Evolutionary conservation across 2,888 invertebrate genomes (phyloP), one percentile per base, ranked within the genome.

Genomic region (Drosophila hamatofila): DNA sequence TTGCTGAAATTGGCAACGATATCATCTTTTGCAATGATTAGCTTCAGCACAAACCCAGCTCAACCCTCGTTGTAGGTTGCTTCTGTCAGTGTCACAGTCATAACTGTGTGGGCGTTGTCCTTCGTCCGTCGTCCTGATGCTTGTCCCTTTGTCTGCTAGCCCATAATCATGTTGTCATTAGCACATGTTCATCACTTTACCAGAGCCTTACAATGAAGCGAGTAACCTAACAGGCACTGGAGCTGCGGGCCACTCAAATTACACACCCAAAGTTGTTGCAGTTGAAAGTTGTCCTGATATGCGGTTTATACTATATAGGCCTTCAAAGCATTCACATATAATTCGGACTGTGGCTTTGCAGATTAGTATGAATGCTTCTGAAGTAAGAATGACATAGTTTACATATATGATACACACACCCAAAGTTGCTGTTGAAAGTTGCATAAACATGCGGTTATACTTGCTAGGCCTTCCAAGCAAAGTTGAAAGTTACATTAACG

Each of bases 101-200:
- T 85, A 85, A 85, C 81, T 80, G 72, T 75, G 88, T 85, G 85
- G 85, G 85, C 86, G 85, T 88, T 77, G 62, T 72, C 55, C 56
- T 42, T 42, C 54, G 60, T 52, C 66, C 48, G 44, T 44, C 52
- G 41, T 49, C 41, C 62, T 56, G 63, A 39, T 37, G 52, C 52
- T 42, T 48, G 62, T 74, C 58, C 63, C 76, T 72, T 81, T 64
- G 68, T 77, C 69, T 72, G 77, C 61, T 60, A 83, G 66, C 77
- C 77, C 73, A 76, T 83, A 85, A 85, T 85, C 83, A 88, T 81
- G 81, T 81, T 85, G 85, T 85, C 88, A 81, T 71, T 81, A 79
- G 79, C 84, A 87, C 85, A 77, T 83, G 44, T 78, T 68, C 70
- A 64, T 68, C 58, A 41, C 35, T 41, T 72, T 51, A 46, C 9